Base-by-base conservation (phyloP, 2,113 vertebrate genomes). In the Oreotragus oreotragus region DNA sequence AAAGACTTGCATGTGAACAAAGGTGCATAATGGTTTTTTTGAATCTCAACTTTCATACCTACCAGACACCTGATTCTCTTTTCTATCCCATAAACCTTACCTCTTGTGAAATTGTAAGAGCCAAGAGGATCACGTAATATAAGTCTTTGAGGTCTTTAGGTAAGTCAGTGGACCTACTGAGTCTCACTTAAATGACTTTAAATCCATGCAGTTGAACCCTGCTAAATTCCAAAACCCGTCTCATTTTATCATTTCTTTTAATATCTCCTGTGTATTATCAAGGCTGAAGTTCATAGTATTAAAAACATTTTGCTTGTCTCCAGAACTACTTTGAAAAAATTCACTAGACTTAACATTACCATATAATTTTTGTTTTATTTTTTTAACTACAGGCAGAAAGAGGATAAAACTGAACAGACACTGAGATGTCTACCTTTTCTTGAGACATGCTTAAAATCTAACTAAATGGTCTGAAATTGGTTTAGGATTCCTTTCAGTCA, bases 271-370 rank as follows among this genome's bases (percentile, higher is more conserved):
- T 93, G n/a, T 57, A 51, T 53, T 85, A 19, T 96, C 66, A 57
- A 14, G 92, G 49, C 58, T 79, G 19, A 62, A 87, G 17, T 92
- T 85, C 36, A 45, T 36, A 58, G 76, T 96, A 97, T 39, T 84
- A 36, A n/a, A 88, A 90, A 90, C n/a, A 83, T 88, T 86, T 95
- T 84, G n/a, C 84, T 84, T 80, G 43, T 55, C 36, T 94, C 58
- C 33, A 92, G 93, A 92, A 92, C 84, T 90, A 95, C 62, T 95
- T 89, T 84, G 90, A 92, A 97, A 97, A 91, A 93, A 57, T 81
- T 96, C 64, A 39, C 36, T 64, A 33, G 51, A n/a, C 11, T 36
- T 95, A 90, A 70, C 36, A 88, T 93, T 87, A 80, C 33, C 33
- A 92, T 97, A 83, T 84, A 66, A 70, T 91, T 62, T 73, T 60